phyloP scores from a whole-genome alignment of 2,113 vertebrate genomes.

The Cercopithecus mona region DNA sequence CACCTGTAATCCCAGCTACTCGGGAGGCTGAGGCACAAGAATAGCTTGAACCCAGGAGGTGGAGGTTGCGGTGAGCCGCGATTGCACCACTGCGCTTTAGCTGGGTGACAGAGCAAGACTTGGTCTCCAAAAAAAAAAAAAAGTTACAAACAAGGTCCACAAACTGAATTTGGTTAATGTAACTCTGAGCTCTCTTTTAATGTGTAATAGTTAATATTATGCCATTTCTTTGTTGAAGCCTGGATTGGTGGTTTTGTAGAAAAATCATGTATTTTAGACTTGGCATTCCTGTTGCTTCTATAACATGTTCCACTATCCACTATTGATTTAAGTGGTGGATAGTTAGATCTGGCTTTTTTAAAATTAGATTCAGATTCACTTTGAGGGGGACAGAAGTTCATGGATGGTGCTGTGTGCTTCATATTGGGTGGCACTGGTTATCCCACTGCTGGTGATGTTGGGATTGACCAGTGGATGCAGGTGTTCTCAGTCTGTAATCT shows the following conservation, averaged over 20 bases:
- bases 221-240: constrained; percentile 19
- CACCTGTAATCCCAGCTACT: too few species aligned
- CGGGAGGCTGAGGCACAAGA: too few species aligned
- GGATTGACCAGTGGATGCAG: not conserved
- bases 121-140: too few species aligned
- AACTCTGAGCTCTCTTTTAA: not conserved
- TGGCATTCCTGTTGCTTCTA: not conserved
- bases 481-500: not conserved
- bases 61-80: too few species aligned
- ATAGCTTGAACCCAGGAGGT: too few species aligned
- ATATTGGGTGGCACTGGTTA: not conserved
- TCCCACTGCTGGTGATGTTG: not conserved
- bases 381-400: not conserved
- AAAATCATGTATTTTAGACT: not conserved
- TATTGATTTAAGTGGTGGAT: not conserved
- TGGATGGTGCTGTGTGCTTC: not conserved
- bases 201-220: not conserved
- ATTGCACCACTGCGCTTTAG: too few species aligned
- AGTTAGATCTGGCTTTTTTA: not conserved
- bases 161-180: not conserved
- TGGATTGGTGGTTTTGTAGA: not conserved
- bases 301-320: not conserved
- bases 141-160: not conserved
- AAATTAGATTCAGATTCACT: not conserved
- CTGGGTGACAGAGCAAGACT: too few species aligned